A percentile compares a stretch with the other conserved stretches of the same genome.
phyloP scores from a whole-genome alignment of 2,888 invertebrate genomes.

The Heteromyza rotundicornis region DNA sequence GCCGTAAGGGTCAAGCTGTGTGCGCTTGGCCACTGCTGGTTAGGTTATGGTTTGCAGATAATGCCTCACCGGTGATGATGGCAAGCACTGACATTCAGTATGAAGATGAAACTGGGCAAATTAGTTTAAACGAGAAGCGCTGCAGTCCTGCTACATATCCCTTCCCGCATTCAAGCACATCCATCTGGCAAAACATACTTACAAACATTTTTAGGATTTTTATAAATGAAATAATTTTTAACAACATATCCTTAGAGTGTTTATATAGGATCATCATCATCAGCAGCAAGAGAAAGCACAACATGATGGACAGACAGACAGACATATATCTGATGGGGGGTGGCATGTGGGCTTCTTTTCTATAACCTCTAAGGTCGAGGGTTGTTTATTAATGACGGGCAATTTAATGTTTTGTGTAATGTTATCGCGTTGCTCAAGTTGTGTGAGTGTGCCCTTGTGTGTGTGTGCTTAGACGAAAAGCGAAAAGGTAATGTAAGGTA shows the following conservation, averaged over 20 bases:
- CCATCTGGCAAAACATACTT: background rate
- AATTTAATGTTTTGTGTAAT: constrained; percentile 46
- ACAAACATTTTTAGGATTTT: constrained; percentile 28
- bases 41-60: background rate
- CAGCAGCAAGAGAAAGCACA: background rate
- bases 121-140: too few species aligned
- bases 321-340: background rate
- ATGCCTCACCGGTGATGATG: constrained; percentile 26
- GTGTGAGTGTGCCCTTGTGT: constrained; percentile 1
- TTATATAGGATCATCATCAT: constrained; percentile 35
- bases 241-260: constrained; percentile 33
- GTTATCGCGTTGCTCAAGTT: constrained; percentile 42
- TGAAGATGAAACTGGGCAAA: constrained; percentile 53
- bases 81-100: constrained; percentile 45
- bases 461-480: too few species aligned
- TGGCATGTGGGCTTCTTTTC: background rate
- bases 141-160: constrained; percentile 18
- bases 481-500: too few species aligned
- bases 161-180: constrained; percentile 17
- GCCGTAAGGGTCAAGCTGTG: constrained; percentile 10
- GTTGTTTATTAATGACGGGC: constrained; percentile 50
- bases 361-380: constrained; percentile 1
- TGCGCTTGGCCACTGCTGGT: background rate
- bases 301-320: background rate
- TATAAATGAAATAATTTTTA: constrained; percentile 41